Percentiles rank a stretch among this genome's conserved stretches.
Conservation (phyloP, 2,888 invertebrate species). For the Galerucella nymphaeae region DNA sequence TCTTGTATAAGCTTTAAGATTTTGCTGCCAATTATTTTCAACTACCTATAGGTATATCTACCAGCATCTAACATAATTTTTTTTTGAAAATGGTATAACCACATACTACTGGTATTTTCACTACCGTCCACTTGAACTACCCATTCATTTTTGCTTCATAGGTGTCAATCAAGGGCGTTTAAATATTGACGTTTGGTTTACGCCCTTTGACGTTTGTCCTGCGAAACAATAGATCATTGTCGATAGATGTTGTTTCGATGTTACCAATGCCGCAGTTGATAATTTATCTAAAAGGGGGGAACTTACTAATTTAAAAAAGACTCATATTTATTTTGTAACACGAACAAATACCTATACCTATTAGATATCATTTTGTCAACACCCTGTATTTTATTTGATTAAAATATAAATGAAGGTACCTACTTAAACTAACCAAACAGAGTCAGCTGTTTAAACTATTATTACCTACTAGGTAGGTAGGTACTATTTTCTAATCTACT, state of each 20-base stretch:
- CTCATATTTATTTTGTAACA: too few species aligned
- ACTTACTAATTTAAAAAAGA: background rate
- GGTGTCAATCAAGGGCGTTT: constrained; percentile 48
- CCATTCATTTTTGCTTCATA: constrained; percentile 42
- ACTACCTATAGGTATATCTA: too few species aligned
- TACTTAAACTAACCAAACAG: constrained; percentile 3
- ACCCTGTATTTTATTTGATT: background rate
- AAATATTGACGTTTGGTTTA: constrained; percentile 45
- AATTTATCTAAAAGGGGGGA: background rate
- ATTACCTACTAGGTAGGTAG: background rate
- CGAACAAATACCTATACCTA: too few species aligned
- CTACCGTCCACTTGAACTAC: constrained; percentile 40
- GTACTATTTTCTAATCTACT: constrained; percentile 18
- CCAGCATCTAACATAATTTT: too few species aligned
- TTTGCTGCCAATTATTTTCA: too few species aligned
- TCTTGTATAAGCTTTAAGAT: background rate
- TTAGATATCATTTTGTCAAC: background rate
- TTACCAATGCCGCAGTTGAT: constrained; percentile 28
- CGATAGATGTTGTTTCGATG: constrained; percentile 36
- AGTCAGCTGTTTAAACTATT: constrained; percentile 28
- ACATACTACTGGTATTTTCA: constrained; percentile 45
- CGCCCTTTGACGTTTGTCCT: constrained; percentile 47
- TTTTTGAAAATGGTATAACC: background rate
- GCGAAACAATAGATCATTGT: constrained; percentile 47
- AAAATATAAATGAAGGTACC: background rate